phyloP scores from a whole-genome alignment of 2,888 invertebrate genomes.

The Blastobasis lacticolella region DNA sequence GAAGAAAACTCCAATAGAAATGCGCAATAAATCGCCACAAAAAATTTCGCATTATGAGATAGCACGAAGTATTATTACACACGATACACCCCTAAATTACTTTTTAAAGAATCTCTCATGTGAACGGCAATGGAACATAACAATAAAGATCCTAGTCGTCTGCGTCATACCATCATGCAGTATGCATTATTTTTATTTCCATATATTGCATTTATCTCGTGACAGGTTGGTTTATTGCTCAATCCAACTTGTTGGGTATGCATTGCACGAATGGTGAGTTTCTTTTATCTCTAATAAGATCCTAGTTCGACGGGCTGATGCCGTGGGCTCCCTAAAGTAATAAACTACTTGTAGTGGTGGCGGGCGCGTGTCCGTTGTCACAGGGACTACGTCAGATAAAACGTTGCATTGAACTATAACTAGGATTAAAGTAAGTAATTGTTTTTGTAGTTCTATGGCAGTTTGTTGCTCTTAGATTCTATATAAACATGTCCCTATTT shows the following conservation, averaged over 20 bases:
- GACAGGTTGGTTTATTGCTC: conserved; percentile 40
- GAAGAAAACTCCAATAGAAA: too few relatives aligned
- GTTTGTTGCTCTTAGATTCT: too few relatives aligned
- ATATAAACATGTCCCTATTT: too few relatives aligned
- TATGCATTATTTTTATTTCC: conserved; percentile 31
- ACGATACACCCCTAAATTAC: too few relatives aligned
- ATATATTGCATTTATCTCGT: conserved; percentile 24
- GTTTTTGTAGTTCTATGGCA: too few relatives aligned
- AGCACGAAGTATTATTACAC: too few relatives aligned
- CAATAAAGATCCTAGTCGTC: conserved; percentile 1
- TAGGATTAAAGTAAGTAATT: too few relatives aligned
- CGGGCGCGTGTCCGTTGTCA: conserved; percentile 30
- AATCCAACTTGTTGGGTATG: conserved; percentile 43
- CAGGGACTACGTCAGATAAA: background rate
- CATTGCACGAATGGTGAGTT: conserved; percentile 53
- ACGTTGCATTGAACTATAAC: background rate
- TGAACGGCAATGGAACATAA: too few relatives aligned
- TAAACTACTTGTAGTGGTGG: conserved; percentile 49
- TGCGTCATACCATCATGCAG: conserved; percentile 18
- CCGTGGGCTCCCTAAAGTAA: conserved; percentile 63
- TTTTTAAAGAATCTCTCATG: too few relatives aligned
- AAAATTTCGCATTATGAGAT: too few relatives aligned
- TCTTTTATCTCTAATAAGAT: conserved; percentile 72
- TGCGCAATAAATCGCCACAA: too few relatives aligned
- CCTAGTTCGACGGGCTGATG: conserved; percentile 55